Base-by-base conservation (phyloP, 37 sponge, comb jelly and placozoan species). In the Ianthella basta region DNA sequence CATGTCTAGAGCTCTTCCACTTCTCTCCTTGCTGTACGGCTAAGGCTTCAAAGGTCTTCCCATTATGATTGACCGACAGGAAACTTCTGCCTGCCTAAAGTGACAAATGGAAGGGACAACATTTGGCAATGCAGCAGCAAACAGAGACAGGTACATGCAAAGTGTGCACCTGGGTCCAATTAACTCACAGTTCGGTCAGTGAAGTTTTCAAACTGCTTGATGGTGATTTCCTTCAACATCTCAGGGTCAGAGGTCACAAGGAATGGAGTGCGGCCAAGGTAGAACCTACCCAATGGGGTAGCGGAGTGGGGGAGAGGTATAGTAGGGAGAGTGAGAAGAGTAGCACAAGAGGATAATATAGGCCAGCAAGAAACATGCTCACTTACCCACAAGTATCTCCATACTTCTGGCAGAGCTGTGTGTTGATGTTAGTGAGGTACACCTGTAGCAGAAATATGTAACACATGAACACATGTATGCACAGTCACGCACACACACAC, bases 381-480 rank as follows among this genome's bases (percentile, higher is more conserved):
- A 69, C 70, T 4, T 69, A 69, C 70, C 70, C 70, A 30, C 70
- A 69, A 13, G 35, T 13, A 13, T 30, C 70, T 69, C 70, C 70
- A 69, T 69, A 69, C 34, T 30, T 16, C 29, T 4, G 18, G 8
- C 70, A 69, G 35, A 69, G 34, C 70, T 69, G 70, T 34, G 4
- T 2, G 33, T 30, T 69, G 35, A 69, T n/a, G 70, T 69, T 6
- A 32, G 19, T 6, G 35, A 69, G 34, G 29, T 32, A 30, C 4
- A 13, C 1, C 70, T 69, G 34, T 34, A 69, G 19, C 29, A 34
- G 19, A 30, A 27, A 30, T 69, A 6, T 27, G 19, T 1, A 30
- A 34, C 34, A 69, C 50, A 44, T 44, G n/a, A n/a, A n/a, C n/a
- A n/a, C n/a, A n/a, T n/a, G n/a, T n/a, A n/a, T n/a, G n/a, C n/a